A percentile compares a stretch with the other conserved stretches of the same genome.
Evolutionary conservation across 2,888 invertebrate genomes (phyloP).

Genomic region (Fragum sueziense): DNA sequence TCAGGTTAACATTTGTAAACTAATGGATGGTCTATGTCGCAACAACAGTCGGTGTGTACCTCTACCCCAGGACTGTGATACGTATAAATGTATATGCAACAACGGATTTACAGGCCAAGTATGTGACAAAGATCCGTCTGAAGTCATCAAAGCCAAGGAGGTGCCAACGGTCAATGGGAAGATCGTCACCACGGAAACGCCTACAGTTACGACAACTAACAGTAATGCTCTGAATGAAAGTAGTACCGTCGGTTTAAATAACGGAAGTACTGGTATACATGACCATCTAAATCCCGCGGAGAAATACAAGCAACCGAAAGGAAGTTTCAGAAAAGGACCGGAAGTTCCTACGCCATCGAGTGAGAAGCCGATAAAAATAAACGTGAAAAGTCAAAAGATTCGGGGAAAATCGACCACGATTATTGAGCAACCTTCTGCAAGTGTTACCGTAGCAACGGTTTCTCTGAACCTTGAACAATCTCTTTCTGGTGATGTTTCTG

Average conservation of each 20-base stretch:
- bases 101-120: conserved; percentile 23
- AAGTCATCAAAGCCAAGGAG: conserved; percentile 10
- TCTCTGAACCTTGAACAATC: conserved; percentile 6
- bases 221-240: neutral
- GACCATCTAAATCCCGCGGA: neutral
- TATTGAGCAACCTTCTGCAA: conserved; percentile 6
- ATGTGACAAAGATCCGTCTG: conserved; percentile 31
- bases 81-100: conserved; percentile 35
- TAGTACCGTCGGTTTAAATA: neutral
- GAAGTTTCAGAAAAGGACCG: conserved; percentile 47
- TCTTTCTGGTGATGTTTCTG: neutral
- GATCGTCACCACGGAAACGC: conserved; percentile 19
- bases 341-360: conserved; percentile 29
- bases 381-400: conserved; percentile 23
- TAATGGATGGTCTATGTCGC: conserved; percentile 37
- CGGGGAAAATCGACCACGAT: conserved; percentile 8
- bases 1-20: conserved; percentile 24
- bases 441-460: conserved; percentile 21
- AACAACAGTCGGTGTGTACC: conserved; percentile 30
- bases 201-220: neutral
- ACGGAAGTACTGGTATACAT: neutral
- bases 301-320: conserved; percentile 12
- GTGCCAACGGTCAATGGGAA: conserved; percentile 27
- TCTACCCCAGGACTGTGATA: conserved; percentile 10
- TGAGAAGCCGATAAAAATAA: conserved; percentile 24